Conservation (phyloP, 2,797 vertebrate genomes). For the Channallabes apus region DNA sequence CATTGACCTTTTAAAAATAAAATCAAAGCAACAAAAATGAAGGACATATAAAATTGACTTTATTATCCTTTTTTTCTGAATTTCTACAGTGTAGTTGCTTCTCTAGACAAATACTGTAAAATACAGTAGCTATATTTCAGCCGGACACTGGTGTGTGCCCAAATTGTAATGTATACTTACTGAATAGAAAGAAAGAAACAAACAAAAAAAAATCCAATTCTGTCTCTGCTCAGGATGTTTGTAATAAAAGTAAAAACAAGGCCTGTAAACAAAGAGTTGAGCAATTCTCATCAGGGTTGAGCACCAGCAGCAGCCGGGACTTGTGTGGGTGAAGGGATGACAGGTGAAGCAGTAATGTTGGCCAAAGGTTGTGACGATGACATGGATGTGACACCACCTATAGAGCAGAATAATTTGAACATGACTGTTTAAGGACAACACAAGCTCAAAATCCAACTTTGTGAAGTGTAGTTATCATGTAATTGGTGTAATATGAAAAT, state of each 20-base stretch:
- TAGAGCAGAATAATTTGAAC: conserved; percentile 3
- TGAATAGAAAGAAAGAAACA: conserved; percentile 49
- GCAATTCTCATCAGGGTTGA: conserved; percentile 61
- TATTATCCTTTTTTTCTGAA: conserved; percentile 67
- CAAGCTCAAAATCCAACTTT: neutral
- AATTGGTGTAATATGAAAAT: neutral
- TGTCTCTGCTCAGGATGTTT: conserved; percentile 44
- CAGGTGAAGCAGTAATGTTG: conserved; percentile 64
- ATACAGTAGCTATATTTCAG: conserved; percentile 56
- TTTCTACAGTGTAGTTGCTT: conserved; percentile 67
- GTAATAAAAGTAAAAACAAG: conserved; percentile 61
- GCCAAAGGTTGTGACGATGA: conserved; percentile 66
- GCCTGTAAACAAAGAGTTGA: conserved; percentile 14
- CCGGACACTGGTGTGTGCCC: conserved; percentile 52
- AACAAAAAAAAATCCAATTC: conserved; percentile 47
- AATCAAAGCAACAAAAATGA: conserved; percentile 45
- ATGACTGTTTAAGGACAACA: neutral
- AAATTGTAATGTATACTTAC: conserved; percentile 57
- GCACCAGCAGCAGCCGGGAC: conserved; percentile 61
- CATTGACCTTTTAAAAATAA: neutral
- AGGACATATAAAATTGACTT: conserved; percentile 75
- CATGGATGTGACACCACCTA: conserved; percentile 66
- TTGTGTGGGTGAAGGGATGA: conserved; percentile 67
- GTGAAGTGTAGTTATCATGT: too few species aligned
- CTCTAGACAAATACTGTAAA: conserved; percentile 65